A percentile compares a stretch with the other conserved stretches of the same genome.
Conservation (phyloP, 2,113 vertebrate species). For the Phylloscopus trochiloides region DNA sequence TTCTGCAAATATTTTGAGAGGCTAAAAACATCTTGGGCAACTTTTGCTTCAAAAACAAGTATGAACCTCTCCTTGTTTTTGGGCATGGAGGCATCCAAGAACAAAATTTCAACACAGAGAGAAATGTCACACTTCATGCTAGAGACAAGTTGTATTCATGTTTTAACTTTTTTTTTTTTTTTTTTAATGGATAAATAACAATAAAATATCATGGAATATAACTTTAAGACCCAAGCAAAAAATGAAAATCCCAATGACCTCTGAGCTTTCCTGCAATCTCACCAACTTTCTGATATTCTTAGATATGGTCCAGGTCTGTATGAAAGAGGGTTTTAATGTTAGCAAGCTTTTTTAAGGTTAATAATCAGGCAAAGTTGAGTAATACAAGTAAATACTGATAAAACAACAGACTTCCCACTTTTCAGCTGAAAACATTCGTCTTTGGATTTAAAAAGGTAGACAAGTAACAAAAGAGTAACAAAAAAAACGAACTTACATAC, state of each 20-base stretch:
- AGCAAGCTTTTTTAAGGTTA: not conserved
- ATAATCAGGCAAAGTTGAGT: not conserved
- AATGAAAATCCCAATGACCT: fast-evolving
- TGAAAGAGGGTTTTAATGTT: not conserved
- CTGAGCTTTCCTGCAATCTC: not conserved
- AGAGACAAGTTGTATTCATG: not conserved
- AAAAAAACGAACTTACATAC: not conserved
- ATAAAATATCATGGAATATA: not conserved
- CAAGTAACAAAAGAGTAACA: not conserved
- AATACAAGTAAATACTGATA: not conserved
- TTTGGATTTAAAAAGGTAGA: not conserved
- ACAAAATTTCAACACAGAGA: not conserved
- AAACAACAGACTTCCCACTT: not conserved
- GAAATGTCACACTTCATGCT: not conserved
- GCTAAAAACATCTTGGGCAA: constrained; percentile 25
- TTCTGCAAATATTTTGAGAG: constrained; percentile 33
- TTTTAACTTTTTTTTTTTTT: not conserved
- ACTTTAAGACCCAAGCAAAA: not conserved
- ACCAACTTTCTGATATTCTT: not conserved
- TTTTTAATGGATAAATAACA: not conserved
- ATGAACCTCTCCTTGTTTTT: not conserved
- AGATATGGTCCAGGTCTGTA: not conserved
- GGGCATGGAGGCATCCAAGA: not conserved
- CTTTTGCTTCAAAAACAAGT: not conserved
- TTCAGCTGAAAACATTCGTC: not conserved